These are phyloP conservation scores for Lasius platythorax DNA, from an alignment of 2,888 invertebrate genomes.

Conservation along the genomic window DNA sequence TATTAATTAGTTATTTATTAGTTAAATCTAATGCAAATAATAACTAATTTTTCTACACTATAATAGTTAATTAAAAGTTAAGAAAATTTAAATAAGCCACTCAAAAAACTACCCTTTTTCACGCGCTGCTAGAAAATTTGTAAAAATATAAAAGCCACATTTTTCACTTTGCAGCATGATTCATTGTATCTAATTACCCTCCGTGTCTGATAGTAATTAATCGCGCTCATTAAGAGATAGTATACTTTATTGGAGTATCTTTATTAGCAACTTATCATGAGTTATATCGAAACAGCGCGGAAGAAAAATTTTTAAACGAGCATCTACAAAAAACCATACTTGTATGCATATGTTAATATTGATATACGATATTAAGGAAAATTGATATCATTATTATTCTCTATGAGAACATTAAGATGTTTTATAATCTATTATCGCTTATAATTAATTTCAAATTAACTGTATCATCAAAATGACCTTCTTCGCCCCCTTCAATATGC, in stretches of 20 bases:
- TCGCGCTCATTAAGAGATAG: slow-evolving; percentile 43
- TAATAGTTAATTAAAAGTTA: not conserved
- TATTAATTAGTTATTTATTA: not conserved
- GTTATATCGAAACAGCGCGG: slow-evolving; percentile 5
- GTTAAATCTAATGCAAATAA: not conserved
- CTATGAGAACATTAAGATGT: slow-evolving; percentile 5
- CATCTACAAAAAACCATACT: not conserved
- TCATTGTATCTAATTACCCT: slow-evolving; percentile 45
- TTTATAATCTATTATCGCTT: not conserved
- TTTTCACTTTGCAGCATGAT: not conserved
- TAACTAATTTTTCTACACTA: not conserved
- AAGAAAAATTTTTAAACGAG: slow-evolving; percentile 22
- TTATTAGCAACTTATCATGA: slow-evolving; percentile 33
- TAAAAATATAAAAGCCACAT: not conserved
- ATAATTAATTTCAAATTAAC: slow-evolving; percentile 26
- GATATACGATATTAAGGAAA: not conserved
- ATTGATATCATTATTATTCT: not conserved
- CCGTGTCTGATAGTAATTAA: slow-evolving; percentile 43
- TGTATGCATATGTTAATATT: not conserved
- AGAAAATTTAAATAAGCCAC: not conserved
- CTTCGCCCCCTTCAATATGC: not conserved
- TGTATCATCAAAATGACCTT: not conserved
- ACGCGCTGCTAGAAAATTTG: not conserved
- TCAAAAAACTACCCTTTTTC: not conserved
- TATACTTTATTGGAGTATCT: slow-evolving; percentile 44